Percentiles rank a stretch among this genome's conserved stretches.
Conservation (phyloP, 2,797 vertebrate species). For the Enteromius anoplus region DNA sequence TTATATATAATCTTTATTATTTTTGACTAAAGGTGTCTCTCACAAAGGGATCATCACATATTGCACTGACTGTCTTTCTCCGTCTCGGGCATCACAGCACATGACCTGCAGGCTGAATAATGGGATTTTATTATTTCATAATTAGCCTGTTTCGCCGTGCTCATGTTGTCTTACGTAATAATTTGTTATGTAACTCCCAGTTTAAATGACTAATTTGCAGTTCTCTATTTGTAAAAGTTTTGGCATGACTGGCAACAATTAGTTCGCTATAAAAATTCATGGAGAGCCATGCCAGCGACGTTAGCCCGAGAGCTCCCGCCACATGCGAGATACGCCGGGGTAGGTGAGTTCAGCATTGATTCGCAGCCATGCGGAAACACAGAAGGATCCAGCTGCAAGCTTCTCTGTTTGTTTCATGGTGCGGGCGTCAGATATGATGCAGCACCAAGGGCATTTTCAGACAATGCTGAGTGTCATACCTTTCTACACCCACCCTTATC, state of each 20-base stretch:
- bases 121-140: slow-evolving; percentile 33
- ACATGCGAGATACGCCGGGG: slow-evolving; percentile 11
- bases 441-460: slow-evolving; percentile 50
- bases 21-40: background rate
- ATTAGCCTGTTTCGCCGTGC: slow-evolving; percentile 36
- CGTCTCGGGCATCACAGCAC: slow-evolving; percentile 7
- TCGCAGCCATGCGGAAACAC: slow-evolving; percentile 50
- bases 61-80: background rate
- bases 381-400: slow-evolving; percentile 45
- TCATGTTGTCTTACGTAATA: slow-evolving; percentile 21
- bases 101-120: slow-evolving; percentile 37
- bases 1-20: background rate
- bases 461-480: slow-evolving; percentile 47
- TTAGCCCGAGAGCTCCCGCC: slow-evolving; percentile 14
- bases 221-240: slow-evolving; percentile 6
- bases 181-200: slow-evolving; percentile 25
- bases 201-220: slow-evolving; percentile 34
- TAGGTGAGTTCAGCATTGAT: slow-evolving; percentile 46
- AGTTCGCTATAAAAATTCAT: background rate
- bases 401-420: slow-evolving; percentile 42
- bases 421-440: slow-evolving; percentile 14
- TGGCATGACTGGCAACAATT: background rate
- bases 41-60: background rate
- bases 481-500: slow-evolving; percentile 39
- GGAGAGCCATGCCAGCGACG: background rate